Conservation (phyloP, 1,140 invertebrate species). For the Drosophila mojavensis region DNA sequence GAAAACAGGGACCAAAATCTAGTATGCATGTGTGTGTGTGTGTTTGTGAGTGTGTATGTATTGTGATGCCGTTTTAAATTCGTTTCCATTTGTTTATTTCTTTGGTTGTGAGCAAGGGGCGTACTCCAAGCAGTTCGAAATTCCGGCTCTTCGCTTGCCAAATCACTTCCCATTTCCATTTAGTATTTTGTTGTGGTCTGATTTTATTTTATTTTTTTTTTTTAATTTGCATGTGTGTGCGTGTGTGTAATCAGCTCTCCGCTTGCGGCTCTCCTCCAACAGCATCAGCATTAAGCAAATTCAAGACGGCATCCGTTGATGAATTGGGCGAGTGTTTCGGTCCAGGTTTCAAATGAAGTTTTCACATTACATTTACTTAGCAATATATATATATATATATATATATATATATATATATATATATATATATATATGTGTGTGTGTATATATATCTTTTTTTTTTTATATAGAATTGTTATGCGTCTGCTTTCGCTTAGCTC, state of each 20-base stretch:
- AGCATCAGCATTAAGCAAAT: constrained; percentile 27
- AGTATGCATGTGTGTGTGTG: constrained; percentile 5
- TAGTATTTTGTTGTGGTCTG: background rate
- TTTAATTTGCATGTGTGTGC: background rate
- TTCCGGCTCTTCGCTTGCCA: constrained; percentile 26
- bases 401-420: background rate
- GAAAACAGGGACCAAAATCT: constrained; percentile 65
- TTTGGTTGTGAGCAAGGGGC: constrained; percentile 51
- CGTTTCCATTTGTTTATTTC: constrained; percentile 31
- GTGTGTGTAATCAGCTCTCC: background rate
- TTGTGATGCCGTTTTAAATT: constrained; percentile 41
- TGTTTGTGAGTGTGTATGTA: constrained; percentile 10
- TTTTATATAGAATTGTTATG: constrained; percentile 8
- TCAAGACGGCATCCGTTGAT: constrained; percentile 28
- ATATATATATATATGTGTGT: constrained; percentile 2
- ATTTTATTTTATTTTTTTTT: background rate
- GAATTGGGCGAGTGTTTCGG: constrained; percentile 28
- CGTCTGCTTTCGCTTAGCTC: constrained; percentile 36
- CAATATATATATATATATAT: no score
- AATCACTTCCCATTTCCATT: background rate
- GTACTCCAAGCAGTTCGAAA: constrained; percentile 49
- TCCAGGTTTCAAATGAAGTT: constrained; percentile 52
- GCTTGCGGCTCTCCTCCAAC: background rate
- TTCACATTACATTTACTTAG: no score
- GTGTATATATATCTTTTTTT: constrained; percentile 6